Base-by-base conservation (phyloP, 2,113 vertebrate species). In the Equus przewalskii region DNA sequence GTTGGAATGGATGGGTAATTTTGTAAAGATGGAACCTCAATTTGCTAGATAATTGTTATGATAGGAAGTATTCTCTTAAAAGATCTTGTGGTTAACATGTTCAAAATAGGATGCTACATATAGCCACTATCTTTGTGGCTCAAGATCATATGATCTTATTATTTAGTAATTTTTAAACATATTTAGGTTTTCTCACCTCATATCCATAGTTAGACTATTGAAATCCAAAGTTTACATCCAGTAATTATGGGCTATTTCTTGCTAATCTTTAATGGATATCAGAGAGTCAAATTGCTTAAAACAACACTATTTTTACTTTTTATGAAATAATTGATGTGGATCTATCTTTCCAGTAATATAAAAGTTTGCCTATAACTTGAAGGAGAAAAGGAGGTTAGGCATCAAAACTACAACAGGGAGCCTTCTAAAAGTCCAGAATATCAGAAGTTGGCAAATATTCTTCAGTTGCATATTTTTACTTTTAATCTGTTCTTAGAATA, bases 151-250 rank as follows among this genome's bases (percentile, higher is more conserved):
- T 80, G n/a, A 80, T 94, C 72, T 67, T 67, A 81, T 79, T 96
- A 90, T 41, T 96, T 70, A 92, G 92, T 22, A 51, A 69, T 88
- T 98, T 98, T 95, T 70, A 78, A 92, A 65, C 51, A 73, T 51
- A n/a, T 65, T 85, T 93, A 73, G 30, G 80, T 79, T 86, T 91
- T 75, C 54, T 93, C 28, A 92, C 1, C 9, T 64, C 21, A 72
- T 94, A 18, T 81, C 16, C 51, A 65, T 49, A 94, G 21, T 94
- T 54, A 95, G 62, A 73, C 79, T 56, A 18, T 30, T 62, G 88
- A 28, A 85, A 82, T 58, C 49, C 51, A 88, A 70, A 97, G 51
- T 64, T 96, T 49, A 62, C 4, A 62, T 92, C 4, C 75, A 73
- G 62, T 86, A 92, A 64, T 36, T 92, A 58, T 65, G 22, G 28